These are phyloP conservation scores for Meteorus colon DNA, from an alignment of 2,888 invertebrate species.

Conservation along the genomic window DNA sequence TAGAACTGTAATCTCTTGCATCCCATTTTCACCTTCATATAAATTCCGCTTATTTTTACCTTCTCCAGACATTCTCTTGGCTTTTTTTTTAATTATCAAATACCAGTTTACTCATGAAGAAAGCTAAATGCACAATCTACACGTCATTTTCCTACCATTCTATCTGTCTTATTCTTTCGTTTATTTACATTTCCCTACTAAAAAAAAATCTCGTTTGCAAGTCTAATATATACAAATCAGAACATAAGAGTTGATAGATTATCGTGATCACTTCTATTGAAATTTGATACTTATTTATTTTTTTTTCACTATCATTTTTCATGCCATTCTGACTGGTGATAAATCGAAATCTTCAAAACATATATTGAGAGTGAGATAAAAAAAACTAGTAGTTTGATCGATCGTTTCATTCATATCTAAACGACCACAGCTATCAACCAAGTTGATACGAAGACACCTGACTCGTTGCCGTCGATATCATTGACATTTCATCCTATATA, in stretches of 20 bases:
- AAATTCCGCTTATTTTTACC: neutral
- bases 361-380: neutral
- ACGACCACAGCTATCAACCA: slow-evolving; percentile 21
- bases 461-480: neutral
- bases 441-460: slow-evolving; percentile 27
- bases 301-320: neutral
- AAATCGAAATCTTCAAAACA: neutral
- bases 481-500: neutral
- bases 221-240: too few relatives aligned
- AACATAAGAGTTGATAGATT: too few relatives aligned
- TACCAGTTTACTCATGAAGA: too few relatives aligned
- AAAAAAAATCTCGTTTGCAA: too few relatives aligned
- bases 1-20: neutral
- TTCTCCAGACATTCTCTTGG: too few relatives aligned
- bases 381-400: slow-evolving; percentile 8
- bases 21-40: neutral
- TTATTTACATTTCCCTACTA: too few relatives aligned
- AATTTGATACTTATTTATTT: neutral
- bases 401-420: slow-evolving; percentile 8
- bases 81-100: too few relatives aligned
- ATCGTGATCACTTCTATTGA: too few relatives aligned
- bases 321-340: neutral
- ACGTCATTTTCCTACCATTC: too few relatives aligned
- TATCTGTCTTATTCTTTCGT: neutral
- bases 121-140: too few relatives aligned